Evolutionary conservation across 2,888 invertebrate species (phyloP).

Genomic region (Sipha maydis): DNA sequence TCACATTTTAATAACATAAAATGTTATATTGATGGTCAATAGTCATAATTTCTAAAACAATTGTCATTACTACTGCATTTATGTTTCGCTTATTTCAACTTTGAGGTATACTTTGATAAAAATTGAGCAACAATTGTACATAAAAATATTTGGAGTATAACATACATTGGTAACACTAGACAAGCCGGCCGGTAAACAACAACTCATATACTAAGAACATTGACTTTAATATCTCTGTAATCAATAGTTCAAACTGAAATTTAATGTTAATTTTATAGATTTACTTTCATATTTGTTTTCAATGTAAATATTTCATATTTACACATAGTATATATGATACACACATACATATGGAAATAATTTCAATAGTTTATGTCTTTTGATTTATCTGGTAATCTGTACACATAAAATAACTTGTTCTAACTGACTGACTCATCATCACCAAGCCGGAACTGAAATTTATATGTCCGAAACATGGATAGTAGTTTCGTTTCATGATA

Average conservation of each 20-base stretch:
- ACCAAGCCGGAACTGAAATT: no score
- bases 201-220: not conserved
- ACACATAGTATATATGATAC: no score
- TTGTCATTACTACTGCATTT: not conserved
- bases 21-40: not conserved
- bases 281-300: not conserved
- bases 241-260: not conserved
- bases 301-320: not conserved
- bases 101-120: not conserved
- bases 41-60: not conserved
- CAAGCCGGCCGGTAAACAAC: conserved; percentile 31
- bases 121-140: not conserved
- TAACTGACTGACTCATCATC: no score
- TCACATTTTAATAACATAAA: not conserved
- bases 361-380: not conserved
- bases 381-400: not conserved
- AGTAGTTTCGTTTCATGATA: no score
- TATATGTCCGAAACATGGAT: no score
- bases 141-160: not conserved
- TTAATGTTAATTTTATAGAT: not conserved
- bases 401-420: no score
- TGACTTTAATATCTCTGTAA: conserved; percentile 18
- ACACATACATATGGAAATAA: no score
- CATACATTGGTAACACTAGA: conserved; percentile 45
- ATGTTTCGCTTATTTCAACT: not conserved